Conservation (phyloP, 1,140 invertebrate genomes). For the Notospermus geniculatus region DNA sequence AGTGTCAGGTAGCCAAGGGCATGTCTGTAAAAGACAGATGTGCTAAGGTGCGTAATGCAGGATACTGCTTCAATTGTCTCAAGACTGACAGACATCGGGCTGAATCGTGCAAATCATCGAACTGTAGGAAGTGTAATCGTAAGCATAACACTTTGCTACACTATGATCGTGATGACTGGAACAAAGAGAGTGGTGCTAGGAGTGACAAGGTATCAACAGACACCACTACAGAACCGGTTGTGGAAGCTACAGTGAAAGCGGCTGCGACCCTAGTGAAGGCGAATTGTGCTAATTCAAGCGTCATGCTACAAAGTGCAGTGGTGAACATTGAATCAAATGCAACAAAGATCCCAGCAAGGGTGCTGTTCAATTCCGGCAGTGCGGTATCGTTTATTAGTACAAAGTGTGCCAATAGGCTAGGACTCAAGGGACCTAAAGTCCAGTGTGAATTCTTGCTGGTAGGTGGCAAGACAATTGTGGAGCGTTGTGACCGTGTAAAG, state of each 20-base stretch:
- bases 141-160: background rate
- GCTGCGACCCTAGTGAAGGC: background rate
- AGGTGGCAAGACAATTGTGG: background rate
- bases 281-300: background rate
- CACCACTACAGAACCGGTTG: background rate
- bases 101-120: background rate
- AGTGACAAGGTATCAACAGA: background rate
- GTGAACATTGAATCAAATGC: background rate
- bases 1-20: background rate
- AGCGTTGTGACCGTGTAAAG: background rate
- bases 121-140: background rate
- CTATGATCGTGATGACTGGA: background rate
- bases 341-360: background rate
- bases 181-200: background rate
- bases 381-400: background rate
- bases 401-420: background rate
- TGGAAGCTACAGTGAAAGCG: background rate
- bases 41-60: background rate
- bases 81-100: background rate
- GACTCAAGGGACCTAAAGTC: background rate
- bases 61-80: background rate
- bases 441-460: background rate
- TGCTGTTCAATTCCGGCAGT: background rate
- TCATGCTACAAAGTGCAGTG: background rate
- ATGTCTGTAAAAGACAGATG: background rate